Evolutionary conservation across 2,113 vertebrate species (phyloP).

Genomic region (Phrynosoma platyrhinos): DNA sequence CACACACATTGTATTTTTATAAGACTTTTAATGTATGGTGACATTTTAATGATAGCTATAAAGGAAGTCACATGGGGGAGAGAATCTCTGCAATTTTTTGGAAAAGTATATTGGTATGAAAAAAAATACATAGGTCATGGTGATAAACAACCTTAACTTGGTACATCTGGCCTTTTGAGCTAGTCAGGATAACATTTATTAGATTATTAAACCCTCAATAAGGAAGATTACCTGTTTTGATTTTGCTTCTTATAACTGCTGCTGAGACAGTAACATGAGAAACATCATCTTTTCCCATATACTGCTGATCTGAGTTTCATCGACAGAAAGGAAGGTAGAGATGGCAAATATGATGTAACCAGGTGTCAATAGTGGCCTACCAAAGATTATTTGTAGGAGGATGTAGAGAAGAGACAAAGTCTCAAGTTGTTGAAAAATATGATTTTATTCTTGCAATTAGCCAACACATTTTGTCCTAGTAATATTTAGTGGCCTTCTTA

Average conservation of each 20-base stretch:
- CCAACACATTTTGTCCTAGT: too few species aligned
- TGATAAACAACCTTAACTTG: constrained; percentile 4
- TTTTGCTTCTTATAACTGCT: not conserved
- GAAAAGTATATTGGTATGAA: not conserved
- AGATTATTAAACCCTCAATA: not conserved
- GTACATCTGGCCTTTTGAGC: not conserved
- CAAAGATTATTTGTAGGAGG: too few species aligned
- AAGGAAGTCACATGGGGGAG: not conserved
- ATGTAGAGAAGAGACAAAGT: too few species aligned
- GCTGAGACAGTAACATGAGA: not conserved
- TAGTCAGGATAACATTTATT: not conserved
- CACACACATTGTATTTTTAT: not conserved
- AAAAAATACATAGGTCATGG: not conserved
- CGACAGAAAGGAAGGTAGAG: not conserved
- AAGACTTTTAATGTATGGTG: not conserved
- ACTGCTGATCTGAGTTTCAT: not conserved
- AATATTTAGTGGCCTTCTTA: too few species aligned
- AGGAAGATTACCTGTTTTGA: not conserved
- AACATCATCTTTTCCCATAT: not conserved
- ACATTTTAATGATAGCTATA: not conserved
- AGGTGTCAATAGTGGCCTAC: too few species aligned
- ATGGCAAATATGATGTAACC: too few species aligned
- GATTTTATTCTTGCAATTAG: too few species aligned
- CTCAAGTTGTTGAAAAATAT: too few species aligned
- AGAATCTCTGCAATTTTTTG: not conserved